These are phyloP conservation scores for Pseudorhiza aurosa DNA, from an alignment of 30 jellyfish, hydroid and myxozoan species.

Conservation along the genomic window DNA sequence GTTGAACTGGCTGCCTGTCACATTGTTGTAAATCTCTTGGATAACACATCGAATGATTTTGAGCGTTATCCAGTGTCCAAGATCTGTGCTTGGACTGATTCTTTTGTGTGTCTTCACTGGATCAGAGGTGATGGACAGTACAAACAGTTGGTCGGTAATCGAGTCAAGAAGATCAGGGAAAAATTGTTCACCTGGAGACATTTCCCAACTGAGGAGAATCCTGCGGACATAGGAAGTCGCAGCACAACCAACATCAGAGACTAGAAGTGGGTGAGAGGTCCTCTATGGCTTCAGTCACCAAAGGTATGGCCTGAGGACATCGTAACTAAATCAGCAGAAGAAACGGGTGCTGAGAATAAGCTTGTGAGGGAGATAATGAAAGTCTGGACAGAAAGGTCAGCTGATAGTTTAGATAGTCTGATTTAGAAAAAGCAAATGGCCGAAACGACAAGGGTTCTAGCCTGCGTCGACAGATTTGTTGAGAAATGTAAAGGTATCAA, in stretches of 20 bases:
- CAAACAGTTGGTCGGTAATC: constrained; percentile 60
- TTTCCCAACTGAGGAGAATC: constrained; percentile 44
- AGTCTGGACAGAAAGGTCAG: neutral
- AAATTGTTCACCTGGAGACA: constrained; percentile 57
- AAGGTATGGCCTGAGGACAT: constrained; percentile 53
- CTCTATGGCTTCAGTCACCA: constrained; percentile 22
- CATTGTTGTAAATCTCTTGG: constrained; percentile 55
- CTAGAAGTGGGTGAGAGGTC: constrained; percentile 18
- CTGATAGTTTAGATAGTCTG: constrained; percentile 8
- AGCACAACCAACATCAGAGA: constrained; percentile 9
- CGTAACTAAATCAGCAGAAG: constrained; percentile 23
- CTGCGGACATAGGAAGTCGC: constrained; percentile 68
- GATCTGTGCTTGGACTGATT: constrained; percentile 61
- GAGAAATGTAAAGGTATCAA: constrained; percentile 28
- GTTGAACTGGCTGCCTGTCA: constrained; percentile 73
- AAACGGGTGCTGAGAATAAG: constrained; percentile 49
- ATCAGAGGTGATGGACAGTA: constrained; percentile 56
- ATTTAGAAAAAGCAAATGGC: constrained; percentile 2
- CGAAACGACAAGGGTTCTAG: constrained; percentile 18
- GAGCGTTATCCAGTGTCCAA: constrained; percentile 4
- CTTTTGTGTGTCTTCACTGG: constrained; percentile 72
- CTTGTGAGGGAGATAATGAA: constrained; percentile 33
- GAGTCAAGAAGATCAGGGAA: constrained; percentile 52
- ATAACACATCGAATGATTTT: constrained; percentile 37
- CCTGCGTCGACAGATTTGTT: constrained; percentile 58